These are phyloP conservation scores for Forbesichthys papilliferus DNA, from an alignment of 2,113 vertebrate species.

Conservation along the genomic window DNA sequence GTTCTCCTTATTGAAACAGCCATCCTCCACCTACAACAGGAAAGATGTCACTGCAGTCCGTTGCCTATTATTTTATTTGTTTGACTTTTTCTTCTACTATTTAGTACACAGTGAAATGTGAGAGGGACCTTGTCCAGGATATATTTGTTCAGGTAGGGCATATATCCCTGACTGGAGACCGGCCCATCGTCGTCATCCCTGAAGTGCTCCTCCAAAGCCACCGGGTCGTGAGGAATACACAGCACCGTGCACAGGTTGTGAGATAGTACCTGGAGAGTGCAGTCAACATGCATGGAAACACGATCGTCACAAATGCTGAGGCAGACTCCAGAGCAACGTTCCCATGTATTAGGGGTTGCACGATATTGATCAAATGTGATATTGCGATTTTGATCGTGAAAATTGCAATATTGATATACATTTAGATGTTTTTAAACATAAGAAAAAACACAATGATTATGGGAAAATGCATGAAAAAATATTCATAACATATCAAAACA, in stretches of 20 bases:
- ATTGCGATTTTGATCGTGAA: too few relatives aligned
- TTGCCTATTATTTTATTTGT: too few relatives aligned
- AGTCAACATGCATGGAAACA: not conserved
- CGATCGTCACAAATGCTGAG: too few relatives aligned
- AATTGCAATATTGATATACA: too few relatives aligned
- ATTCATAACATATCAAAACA: too few relatives aligned
- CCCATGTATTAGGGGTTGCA: too few relatives aligned
- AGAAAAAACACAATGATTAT: too few relatives aligned
- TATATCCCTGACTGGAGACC: constrained; percentile 96
- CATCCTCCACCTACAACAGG: constrained; percentile 85
- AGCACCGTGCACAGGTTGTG: constrained; percentile 95
- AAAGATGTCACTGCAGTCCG: constrained; percentile 5
- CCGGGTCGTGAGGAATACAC: constrained; percentile 89
- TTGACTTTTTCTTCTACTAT: too few relatives aligned
- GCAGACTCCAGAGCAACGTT: too few relatives aligned
- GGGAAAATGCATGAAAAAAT: too few relatives aligned
- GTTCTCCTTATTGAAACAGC: constrained; percentile 88
- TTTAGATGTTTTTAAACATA: too few relatives aligned
- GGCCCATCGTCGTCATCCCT: constrained; percentile 92
- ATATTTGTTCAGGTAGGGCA: constrained; percentile 90
- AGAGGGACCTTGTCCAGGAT: constrained; percentile 78
- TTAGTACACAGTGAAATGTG: not conserved
- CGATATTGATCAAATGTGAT: too few relatives aligned
- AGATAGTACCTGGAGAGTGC: constrained; percentile 84
- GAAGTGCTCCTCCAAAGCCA: constrained; percentile 94